phyloP scores from a whole-genome alignment of 2,797 vertebrate genomes.

The Helicolenus hilgendorfi region DNA sequence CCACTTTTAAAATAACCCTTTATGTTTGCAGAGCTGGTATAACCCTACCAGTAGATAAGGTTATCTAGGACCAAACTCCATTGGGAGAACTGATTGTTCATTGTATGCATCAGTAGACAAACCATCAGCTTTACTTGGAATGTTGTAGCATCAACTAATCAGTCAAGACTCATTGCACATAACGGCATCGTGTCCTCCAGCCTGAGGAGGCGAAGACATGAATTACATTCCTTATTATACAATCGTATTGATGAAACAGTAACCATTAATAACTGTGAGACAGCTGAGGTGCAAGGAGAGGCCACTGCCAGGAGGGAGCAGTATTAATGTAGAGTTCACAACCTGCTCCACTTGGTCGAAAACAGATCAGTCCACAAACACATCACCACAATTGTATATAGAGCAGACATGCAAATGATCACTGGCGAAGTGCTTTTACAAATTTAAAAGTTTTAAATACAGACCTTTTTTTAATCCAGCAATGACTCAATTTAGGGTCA shows the following conservation, averaged over 20 bases:
- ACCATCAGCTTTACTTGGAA: conserved; percentile 66
- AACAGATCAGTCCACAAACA: conserved; percentile 56
- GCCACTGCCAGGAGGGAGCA: conserved; percentile 85
- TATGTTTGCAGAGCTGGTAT: background rate
- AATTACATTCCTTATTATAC: conserved; percentile 55
- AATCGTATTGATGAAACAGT: conserved; percentile 44
- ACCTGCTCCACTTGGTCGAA: conserved; percentile 24
- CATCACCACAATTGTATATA: conserved; percentile 50
- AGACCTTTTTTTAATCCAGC: conserved; percentile 11
- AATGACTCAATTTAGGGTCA: background rate
- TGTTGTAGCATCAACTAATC: conserved; percentile 63
- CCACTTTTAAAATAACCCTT: background rate
- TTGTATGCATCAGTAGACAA: conserved; percentile 13
- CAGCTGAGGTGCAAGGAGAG: conserved; percentile 71
- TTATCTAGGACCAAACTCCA: background rate
- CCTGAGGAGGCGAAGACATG: conserved; percentile 40
- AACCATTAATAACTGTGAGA: conserved; percentile 43
- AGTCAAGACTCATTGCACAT: conserved; percentile 57
- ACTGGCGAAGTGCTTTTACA: conserved; percentile 31
- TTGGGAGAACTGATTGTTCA: conserved; percentile 18
- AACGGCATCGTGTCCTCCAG: conserved; percentile 47
- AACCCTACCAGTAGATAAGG: background rate
- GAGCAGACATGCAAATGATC: conserved; percentile 59
- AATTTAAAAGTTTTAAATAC: background rate
- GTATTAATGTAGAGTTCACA: conserved; percentile 74